Percentiles rank a stretch among this genome's conserved stretches.
Evolutionary conservation across 2,888 invertebrate genomes (phyloP).

Genomic region (Asteroscopus sphinx): DNA sequence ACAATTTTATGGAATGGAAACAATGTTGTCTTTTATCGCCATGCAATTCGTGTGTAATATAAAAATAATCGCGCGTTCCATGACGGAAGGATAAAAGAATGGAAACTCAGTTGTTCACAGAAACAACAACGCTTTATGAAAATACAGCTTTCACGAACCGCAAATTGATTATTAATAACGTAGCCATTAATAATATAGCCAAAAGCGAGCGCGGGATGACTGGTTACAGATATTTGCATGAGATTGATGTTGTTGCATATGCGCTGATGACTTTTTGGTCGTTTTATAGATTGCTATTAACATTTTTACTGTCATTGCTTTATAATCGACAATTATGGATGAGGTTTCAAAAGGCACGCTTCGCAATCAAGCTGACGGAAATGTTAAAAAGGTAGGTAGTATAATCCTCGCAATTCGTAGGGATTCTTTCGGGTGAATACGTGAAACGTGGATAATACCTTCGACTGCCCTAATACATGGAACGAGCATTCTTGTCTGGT

Average conservation of each 20-base stretch:
- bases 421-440: slow-evolving; percentile 38
- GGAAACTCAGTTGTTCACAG: slow-evolving; percentile 58
- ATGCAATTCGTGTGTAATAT: slow-evolving; percentile 53
- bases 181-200: slow-evolving; percentile 76
- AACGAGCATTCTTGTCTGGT: not conserved
- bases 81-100: slow-evolving; percentile 67
- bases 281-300: slow-evolving; percentile 34
- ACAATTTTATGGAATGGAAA: slow-evolving; percentile 54
- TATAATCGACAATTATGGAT: slow-evolving; percentile 51
- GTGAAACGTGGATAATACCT: slow-evolving; percentile 23
- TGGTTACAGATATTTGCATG: slow-evolving; percentile 75
- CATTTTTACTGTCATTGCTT: slow-evolving; percentile 52
- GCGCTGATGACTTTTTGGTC: slow-evolving; percentile 52
- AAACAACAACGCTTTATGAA: slow-evolving; percentile 60
- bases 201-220: slow-evolving; percentile 62
- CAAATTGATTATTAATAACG: slow-evolving; percentile 86
- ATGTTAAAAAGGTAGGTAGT: slow-evolving; percentile 30
- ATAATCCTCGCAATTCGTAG: slow-evolving; percentile 40
- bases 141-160: slow-evolving; percentile 66
- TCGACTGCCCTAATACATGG: slow-evolving; percentile 22
- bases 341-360: slow-evolving; percentile 30
- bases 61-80: slow-evolving; percentile 47
- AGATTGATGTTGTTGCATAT: slow-evolving; percentile 67
- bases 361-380: slow-evolving; percentile 35
- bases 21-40: slow-evolving; percentile 52